phyloP scores from a whole-genome alignment of 2,888 invertebrate species.

The Entomobrya proxima region DNA sequence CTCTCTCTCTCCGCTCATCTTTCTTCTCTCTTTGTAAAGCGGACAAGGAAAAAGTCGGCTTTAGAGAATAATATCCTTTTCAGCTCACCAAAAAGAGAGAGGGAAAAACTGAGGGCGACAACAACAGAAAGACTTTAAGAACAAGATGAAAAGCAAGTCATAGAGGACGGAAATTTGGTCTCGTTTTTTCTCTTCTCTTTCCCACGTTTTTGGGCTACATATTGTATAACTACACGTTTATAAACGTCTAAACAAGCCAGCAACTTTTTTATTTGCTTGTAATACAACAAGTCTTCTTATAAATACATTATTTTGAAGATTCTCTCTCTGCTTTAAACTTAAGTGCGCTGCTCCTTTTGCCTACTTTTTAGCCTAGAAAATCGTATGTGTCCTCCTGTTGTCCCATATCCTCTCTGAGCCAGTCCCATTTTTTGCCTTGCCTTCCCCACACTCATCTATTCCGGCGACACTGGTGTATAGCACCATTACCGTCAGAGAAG shows the following conservation, averaged over 20 bases:
- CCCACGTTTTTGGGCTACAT: neutral
- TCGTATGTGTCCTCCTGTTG: neutral
- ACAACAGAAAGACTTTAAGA: neutral
- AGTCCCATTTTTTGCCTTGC: neutral
- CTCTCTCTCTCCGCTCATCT: no score
- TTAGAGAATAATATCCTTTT: neutral
- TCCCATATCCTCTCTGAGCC: neutral
- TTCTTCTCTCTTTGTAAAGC: no score
- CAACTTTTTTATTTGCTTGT: neutral
- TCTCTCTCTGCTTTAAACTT: neutral
- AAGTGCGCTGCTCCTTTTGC: neutral
- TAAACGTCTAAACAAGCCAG: neutral
- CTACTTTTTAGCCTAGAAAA: neutral
- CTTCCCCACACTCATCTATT: no score
- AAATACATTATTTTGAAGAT: slow-evolving; percentile 17
- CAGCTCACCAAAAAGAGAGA: neutral
- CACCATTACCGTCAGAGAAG: no score
- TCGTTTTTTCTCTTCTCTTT: neutral
- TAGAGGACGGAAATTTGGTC: neutral
- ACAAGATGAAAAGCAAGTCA: neutral
- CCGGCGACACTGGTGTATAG: no score
- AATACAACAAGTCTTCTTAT: neutral
- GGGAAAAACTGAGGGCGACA: neutral
- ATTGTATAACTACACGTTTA: neutral
- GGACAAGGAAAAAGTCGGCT: no score